Evolutionary conservation across 2,888 invertebrate genomes (phyloP).

Genomic region (Horisme vitalbata): DNA sequence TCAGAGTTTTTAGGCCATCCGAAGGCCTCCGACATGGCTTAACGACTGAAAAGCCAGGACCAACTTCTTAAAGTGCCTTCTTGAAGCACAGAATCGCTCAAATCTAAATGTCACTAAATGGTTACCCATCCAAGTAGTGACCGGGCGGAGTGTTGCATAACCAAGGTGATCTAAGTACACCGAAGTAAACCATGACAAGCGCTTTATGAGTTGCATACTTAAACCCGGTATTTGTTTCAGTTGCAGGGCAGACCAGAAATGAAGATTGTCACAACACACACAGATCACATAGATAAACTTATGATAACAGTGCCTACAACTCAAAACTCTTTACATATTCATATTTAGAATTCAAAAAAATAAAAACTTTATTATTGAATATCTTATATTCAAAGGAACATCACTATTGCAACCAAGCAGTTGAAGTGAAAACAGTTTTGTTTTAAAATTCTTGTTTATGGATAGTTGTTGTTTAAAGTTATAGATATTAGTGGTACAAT

Average conservation of each 20-base stretch:
- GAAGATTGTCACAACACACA: conserved; percentile 54
- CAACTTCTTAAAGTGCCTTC: not conserved
- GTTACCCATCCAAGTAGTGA: too few relatives aligned
- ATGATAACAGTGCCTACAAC: conserved; percentile 50
- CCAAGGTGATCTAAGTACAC: too few relatives aligned
- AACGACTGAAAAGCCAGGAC: too few relatives aligned
- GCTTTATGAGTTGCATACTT: too few relatives aligned
- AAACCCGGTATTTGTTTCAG: conserved; percentile 39
- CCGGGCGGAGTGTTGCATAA: too few relatives aligned
- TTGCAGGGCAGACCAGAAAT: conserved; percentile 61
- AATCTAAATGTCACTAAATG: too few relatives aligned
- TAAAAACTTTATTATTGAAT: not conserved
- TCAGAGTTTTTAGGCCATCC: too few relatives aligned
- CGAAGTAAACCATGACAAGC: too few relatives aligned
- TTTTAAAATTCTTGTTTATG: conserved; percentile 40
- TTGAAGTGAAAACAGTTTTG: conserved; percentile 29
- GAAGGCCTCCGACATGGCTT: too few relatives aligned
- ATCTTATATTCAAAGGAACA: not conserved
- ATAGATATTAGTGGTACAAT: conserved; percentile 46
- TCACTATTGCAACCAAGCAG: conserved; percentile 3
- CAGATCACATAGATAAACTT: conserved; percentile 42
- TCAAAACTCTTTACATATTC: conserved; percentile 24
- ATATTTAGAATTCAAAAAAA: conserved; percentile 24
- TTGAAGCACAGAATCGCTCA: too few relatives aligned
- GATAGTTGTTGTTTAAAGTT: conserved; percentile 31